Evolutionary conservation across 2,797 vertebrate genomes (phyloP), one percentile per base, ranked within the genome.

Genomic region (Spea hammondii): DNA sequence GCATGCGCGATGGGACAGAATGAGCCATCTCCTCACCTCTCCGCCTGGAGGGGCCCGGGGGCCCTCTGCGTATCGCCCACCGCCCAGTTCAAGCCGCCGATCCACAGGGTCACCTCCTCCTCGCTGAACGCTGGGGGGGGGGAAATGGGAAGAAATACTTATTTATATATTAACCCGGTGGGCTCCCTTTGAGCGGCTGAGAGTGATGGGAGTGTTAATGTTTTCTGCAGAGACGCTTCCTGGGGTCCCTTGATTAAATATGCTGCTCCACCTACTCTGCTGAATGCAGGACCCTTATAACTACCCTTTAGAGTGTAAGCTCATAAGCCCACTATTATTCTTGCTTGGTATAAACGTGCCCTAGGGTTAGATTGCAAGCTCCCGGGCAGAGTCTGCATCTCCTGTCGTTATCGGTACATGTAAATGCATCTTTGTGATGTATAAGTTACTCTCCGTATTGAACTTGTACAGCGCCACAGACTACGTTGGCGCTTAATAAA

Each of bases 101-200:
- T 87, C 94, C 94, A 95, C 68, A 94, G 88, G 85, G 88, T 94
- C 85, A 94, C 93, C 83, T 95, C 94, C 79, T 95, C 94, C 78
- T 95, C 94, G 0, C 92, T 95, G 87, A 94, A 95, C 3, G 94
- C 94, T 95, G 86, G 7, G 51, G 8, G 67, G 8, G 12, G 2
- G 2, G 76, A 67, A 11, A 17, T 8, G n/a, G 53, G 7, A 65
- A 54, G 13, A 17, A 32, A 32, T 10, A 17, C 17, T 64, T 44
- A 32, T 64, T 17, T 17, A 32, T 32, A 32, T 32, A 32, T 32
- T 5, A 5, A 64, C 5, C 17, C 5, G 5, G 4, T 17, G 60
- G n/a, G 8, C 60, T 64, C n/a, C 17, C n/a, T 64, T 7, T 64
- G 6, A 44, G 3, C 32, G 60, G n/a, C 14, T 17, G 60, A 17